A percentile compares a stretch with the other conserved stretches of the same genome.
These are phyloP conservation scores for Chaetodon auriga DNA, from an alignment of 2,113 vertebrate genomes.

Conservation along the genomic window DNA sequence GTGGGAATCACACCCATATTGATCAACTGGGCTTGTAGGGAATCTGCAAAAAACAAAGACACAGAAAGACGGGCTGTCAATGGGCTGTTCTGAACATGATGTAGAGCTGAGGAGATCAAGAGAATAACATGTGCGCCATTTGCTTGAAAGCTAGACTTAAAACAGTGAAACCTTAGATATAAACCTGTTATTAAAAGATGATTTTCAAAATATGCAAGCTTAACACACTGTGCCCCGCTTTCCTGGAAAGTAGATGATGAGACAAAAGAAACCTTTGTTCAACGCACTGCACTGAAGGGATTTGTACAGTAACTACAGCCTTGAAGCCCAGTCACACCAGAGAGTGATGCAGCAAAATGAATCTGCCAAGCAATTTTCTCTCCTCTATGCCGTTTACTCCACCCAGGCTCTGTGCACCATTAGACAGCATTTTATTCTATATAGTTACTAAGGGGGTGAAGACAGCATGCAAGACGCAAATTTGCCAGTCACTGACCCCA, in stretches of 20 bases:
- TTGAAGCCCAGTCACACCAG: no score
- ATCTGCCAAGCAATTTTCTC: neutral
- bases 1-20: slow-evolving; percentile 98
- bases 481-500: no score
- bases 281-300: neutral
- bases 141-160: neutral
- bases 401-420: neutral
- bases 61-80: neutral
- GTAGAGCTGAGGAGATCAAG: neutral
- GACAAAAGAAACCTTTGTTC: neutral
- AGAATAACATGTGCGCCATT: neutral
- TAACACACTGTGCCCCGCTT: neutral
- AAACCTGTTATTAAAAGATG: neutral
- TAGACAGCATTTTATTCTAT: neutral
- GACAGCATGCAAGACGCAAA: no score
- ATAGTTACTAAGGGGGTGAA: neutral
- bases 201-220: neutral
- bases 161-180: neutral
- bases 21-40: slow-evolving; percentile 96
- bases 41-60: slow-evolving; percentile 84
- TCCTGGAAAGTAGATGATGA: neutral
- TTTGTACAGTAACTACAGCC: neutral
- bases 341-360: neutral
- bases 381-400: no score
- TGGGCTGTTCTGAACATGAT: neutral